Conservation (phyloP, 1,140 invertebrate genomes). For the Oreohelix idahoensis region DNA sequence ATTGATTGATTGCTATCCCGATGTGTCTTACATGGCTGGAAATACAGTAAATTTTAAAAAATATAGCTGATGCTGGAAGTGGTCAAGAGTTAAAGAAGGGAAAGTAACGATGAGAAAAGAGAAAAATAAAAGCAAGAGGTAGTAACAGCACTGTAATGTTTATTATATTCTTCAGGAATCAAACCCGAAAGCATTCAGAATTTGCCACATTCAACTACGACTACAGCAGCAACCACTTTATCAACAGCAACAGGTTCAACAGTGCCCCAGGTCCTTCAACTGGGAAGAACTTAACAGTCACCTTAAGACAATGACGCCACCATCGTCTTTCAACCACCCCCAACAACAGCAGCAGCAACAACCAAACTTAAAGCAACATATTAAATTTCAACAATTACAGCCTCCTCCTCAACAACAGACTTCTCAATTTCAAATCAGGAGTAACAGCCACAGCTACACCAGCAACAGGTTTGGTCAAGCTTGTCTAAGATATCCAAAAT, state of each 20-base stretch:
- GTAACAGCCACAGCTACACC: too few relatives aligned
- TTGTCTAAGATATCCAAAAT: constrained; percentile 18
- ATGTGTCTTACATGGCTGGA: too few relatives aligned
- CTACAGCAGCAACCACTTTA: constrained; percentile 15
- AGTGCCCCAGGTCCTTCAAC: constrained; percentile 1
- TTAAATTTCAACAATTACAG: background rate
- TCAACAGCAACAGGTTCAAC: constrained; percentile 23
- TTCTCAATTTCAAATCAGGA: background rate
- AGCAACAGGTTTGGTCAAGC: constrained; percentile 6
- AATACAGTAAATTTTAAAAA: too few relatives aligned
- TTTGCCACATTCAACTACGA: background rate
- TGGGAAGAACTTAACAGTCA: constrained; percentile 20
- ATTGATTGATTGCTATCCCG: too few relatives aligned
- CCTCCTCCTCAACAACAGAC: background rate
- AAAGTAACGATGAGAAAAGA: too few relatives aligned
- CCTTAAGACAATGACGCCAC: constrained; percentile 1
- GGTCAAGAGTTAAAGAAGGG: too few relatives aligned
- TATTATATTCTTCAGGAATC: constrained; percentile 11
- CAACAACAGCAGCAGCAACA: too few relatives aligned
- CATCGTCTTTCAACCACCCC: background rate
- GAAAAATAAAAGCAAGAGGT: too few relatives aligned
- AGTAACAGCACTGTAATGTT: too few relatives aligned
- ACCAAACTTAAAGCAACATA: constrained; percentile 11
- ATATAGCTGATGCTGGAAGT: too few relatives aligned
- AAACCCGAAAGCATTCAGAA: constrained; percentile 6